phyloP scores from a whole-genome alignment of 2,113 vertebrate genomes.

The Anas platyrhynchos region DNA sequence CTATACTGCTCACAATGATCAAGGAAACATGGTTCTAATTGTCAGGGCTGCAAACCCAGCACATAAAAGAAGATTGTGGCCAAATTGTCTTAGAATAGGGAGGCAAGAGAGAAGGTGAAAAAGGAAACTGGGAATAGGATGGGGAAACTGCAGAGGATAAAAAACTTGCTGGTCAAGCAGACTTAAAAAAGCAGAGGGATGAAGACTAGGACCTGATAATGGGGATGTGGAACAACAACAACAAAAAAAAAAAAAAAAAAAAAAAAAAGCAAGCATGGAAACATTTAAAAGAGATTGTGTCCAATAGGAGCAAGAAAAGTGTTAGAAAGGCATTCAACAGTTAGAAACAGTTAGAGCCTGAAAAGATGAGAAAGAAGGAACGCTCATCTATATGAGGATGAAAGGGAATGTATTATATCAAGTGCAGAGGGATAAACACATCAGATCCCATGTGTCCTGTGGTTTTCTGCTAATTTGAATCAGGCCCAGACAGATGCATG shows the following conservation, averaged over 20 bases:
- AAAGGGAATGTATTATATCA: neutral
- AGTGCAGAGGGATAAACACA: neutral
- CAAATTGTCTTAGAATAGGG: neutral
- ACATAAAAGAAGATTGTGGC: neutral
- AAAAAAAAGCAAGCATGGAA: neutral
- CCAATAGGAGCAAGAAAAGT: neutral
- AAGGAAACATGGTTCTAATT: neutral
- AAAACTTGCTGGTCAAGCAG: neutral
- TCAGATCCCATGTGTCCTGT: neutral
- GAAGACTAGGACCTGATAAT: neutral
- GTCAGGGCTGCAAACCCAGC: neutral
- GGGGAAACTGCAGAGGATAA: neutral
- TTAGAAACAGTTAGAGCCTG: neutral
- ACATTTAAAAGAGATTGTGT: neutral
- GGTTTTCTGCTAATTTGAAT: neutral
- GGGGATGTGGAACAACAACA: neutral
- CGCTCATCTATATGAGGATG: neutral
- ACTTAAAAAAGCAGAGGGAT: neutral
- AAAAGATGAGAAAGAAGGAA: neutral
- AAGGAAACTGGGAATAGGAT: neutral
- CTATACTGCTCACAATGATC: neutral
- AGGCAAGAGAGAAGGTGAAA: neutral
- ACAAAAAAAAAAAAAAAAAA: neutral
- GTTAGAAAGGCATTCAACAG: neutral
- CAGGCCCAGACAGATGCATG: neutral